Evolutionary conservation across 2,888 invertebrate genomes (phyloP).

Genomic region (Heteromyza rotundicornis): DNA sequence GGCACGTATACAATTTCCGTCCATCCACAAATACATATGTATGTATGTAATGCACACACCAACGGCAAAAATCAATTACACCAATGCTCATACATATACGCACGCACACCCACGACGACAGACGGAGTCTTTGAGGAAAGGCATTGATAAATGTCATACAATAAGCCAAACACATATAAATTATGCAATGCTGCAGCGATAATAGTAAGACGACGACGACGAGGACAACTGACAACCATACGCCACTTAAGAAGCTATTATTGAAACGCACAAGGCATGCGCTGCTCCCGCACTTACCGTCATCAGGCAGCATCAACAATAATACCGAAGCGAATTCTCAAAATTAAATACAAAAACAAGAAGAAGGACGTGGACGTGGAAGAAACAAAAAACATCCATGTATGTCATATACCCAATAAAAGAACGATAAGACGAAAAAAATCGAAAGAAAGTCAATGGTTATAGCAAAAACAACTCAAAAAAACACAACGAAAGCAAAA

Average conservation of each 20-base stretch:
- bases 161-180: constrained; percentile 28
- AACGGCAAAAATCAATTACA: constrained; percentile 12
- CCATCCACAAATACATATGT: too few relatives aligned
- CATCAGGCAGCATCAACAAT: neutral
- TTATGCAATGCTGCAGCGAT: constrained; percentile 13
- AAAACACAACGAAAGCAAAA: neutral
- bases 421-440: too few relatives aligned
- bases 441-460: neutral
- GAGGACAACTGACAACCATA: too few relatives aligned
- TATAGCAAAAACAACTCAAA: neutral
- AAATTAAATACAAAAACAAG: neutral
- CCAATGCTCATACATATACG: neutral
- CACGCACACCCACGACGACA: constrained; percentile 1
- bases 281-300: neutral
- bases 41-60: neutral
- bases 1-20: too few relatives aligned
- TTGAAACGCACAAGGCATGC: too few relatives aligned
- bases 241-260: neutral
- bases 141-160: constrained; percentile 38
- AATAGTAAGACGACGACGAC: neutral
- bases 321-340: neutral
- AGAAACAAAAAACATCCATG: neutral
- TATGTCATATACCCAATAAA: neutral
- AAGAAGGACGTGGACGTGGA: too few relatives aligned
- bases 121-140: too few relatives aligned